Evolutionary conservation across 92 coral and sea anemone species (phyloP), one percentile per base, ranked within the genome.

Genomic region (Metridium senile): DNA sequence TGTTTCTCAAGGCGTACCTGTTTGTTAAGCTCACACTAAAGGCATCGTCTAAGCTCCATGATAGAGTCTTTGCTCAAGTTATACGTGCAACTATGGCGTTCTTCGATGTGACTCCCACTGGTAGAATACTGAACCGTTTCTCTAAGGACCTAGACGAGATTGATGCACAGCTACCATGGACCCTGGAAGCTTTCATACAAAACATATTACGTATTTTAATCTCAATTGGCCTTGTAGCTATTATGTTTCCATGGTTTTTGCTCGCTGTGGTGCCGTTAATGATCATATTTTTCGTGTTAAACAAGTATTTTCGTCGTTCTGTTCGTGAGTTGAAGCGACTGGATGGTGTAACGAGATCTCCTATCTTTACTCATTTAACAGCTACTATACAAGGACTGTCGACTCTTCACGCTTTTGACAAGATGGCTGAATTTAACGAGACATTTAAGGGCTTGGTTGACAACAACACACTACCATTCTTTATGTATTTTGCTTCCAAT

Each of bases 21-120:
- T 85, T 78, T 32, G 97, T 88, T 51, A 75, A 71, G 28, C 59
- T 92, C 19, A 92, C 92, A 0, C 86, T 93, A 26, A 91, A 82
- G 26, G 93, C 97, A 10, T 90, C 98, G n/a, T 90, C 98, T 2
- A 75, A 65, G 57, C 91, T 93, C 33, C 98, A 93, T 58, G 90
- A 93, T 57, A 84, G 83, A 9, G 93, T 90, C 47, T 90, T 93
- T 74, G 77, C 83, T 33, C 79, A 82, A 43, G 90, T 93, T 31
- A 85, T 80, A 62, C 77, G 79, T 67, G 92, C 91, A 9, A 82
- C 93, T 6, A 93, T 93, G 98, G 67, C 83, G 18, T 93, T 93
- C 56, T 93, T 93, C 68, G 98, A 93, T 74, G 93, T 94, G 10
- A 93, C 98, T 1, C 98, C 98, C n/a, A 88, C 92, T 17, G 98